A percentile compares a stretch with the other conserved stretches of the same genome.
Conservation (phyloP, 2,113 vertebrate species). For the Trematocara marginatum region DNA sequence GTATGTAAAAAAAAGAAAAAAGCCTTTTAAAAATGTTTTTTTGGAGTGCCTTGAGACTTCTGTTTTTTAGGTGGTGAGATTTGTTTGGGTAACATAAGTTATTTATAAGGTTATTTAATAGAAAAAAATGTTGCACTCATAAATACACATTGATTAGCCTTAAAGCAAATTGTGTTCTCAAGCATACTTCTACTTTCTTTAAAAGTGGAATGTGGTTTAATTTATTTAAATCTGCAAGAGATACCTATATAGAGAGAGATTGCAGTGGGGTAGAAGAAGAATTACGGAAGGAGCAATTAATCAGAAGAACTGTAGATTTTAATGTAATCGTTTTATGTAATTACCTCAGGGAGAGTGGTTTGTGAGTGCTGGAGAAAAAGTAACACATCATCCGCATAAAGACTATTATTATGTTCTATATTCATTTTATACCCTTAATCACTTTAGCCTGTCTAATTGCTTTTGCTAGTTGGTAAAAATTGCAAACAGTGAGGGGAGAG, state of each 20-base stretch:
- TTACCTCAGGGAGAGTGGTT: not conserved
- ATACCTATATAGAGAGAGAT: not conserved
- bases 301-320: not conserved
- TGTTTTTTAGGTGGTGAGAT: not conserved
- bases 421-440: not conserved
- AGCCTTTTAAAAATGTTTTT: not conserved
- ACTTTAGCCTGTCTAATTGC: not conserved
- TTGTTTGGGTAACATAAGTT: not conserved
- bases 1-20: not conserved
- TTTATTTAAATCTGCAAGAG: not conserved
- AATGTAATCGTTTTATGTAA: not conserved
- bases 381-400: not conserved
- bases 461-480: not conserved
- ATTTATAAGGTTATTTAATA: not conserved
- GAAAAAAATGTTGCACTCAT: not conserved
- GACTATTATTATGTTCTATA: not conserved
- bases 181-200: not conserved
- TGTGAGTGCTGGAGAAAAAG: not conserved
- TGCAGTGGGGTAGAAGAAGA: not conserved
- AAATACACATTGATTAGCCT: not conserved
- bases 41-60: not conserved
- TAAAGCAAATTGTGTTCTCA: not conserved
- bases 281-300: not conserved
- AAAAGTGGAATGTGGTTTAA: not conserved
- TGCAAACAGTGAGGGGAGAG: not conserved